A percentile compares a stretch with the other conserved stretches of the same genome.
Evolutionary conservation across 2,113 vertebrate genomes (phyloP).

Genomic region (Empidonax alnorum): DNA sequence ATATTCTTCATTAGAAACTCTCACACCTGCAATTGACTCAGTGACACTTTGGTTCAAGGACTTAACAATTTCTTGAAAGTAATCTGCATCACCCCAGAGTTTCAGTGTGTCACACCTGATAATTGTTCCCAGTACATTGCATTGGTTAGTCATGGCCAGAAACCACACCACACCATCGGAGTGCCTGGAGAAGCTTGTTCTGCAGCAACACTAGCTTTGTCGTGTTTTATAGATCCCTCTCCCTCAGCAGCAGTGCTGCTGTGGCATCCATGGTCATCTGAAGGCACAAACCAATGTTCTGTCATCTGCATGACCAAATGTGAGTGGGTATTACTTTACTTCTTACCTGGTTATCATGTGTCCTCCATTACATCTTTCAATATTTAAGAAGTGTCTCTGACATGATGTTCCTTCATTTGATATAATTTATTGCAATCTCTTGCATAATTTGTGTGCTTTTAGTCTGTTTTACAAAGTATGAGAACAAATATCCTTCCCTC

Average conservation of each 20-base stretch:
- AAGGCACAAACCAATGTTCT: not conserved
- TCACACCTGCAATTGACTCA: not conserved
- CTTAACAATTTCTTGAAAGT: not conserved
- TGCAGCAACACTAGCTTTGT: not conserved
- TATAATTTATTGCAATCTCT: not conserved
- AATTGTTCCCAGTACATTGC: not conserved
- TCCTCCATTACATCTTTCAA: not conserved
- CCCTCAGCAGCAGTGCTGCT: not conserved
- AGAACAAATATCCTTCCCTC: not conserved
- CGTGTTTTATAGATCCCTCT: not conserved
- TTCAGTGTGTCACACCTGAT: fast-evolving
- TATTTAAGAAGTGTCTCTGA: not conserved
- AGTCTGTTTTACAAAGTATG: not conserved
- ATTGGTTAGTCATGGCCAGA: not conserved
- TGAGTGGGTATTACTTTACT: not conserved
- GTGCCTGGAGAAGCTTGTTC: not conserved
- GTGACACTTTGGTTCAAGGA: not conserved
- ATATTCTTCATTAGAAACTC: not conserved
- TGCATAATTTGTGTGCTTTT: not conserved
- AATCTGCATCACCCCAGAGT: not conserved
- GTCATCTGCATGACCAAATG: not conserved
- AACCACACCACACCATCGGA: not conserved
- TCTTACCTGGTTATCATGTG: not conserved
- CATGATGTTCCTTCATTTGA: not conserved
- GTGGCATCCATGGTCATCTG: not conserved